These are phyloP conservation scores for Phrynocephalus guinanensis DNA, from an alignment of 2,797 vertebrate species.

Conservation along the genomic window DNA sequence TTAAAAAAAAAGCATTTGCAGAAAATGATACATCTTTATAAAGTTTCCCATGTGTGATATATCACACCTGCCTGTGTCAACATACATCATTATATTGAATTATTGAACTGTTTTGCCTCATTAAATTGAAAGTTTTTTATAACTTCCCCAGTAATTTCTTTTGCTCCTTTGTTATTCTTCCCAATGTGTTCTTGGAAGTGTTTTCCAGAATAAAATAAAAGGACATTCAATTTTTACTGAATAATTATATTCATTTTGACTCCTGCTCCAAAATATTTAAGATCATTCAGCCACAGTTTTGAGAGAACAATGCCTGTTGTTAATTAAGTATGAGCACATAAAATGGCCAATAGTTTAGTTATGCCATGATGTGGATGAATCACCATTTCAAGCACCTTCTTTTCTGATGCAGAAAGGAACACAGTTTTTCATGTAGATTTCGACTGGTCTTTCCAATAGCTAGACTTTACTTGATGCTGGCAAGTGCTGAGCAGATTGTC, in stretches of 20 bases:
- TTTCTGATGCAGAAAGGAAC: neutral
- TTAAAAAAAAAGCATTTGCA: conserved; percentile 8
- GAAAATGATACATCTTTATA: conserved; percentile 5
- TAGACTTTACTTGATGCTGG: too few species aligned
- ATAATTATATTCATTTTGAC: neutral
- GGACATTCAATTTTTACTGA: conserved; percentile 1
- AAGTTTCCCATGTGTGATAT: neutral
- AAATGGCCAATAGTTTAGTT: neutral
- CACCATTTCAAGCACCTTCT: neutral
- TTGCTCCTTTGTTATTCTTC: neutral
- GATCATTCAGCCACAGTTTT: neutral
- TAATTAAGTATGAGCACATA: neutral
- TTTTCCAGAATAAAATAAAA: conserved; percentile 28
- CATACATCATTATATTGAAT: conserved; percentile 25
- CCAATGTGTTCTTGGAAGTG: neutral
- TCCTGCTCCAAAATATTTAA: neutral
- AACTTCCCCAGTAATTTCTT: neutral
- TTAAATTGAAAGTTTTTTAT: conserved; percentile 27
- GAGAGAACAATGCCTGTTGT: neutral
- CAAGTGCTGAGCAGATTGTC: neutral
- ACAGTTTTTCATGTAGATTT: too few species aligned
- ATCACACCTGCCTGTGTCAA: conserved; percentile 12
- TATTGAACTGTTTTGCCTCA: conserved; percentile 15
- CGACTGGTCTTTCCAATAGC: neutral
- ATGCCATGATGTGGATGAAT: neutral